Percentiles rank a stretch among this genome's conserved stretches.
phyloP scores from a whole-genome alignment of 1,140 invertebrate species.

The Matsumurasca onukii region DNA sequence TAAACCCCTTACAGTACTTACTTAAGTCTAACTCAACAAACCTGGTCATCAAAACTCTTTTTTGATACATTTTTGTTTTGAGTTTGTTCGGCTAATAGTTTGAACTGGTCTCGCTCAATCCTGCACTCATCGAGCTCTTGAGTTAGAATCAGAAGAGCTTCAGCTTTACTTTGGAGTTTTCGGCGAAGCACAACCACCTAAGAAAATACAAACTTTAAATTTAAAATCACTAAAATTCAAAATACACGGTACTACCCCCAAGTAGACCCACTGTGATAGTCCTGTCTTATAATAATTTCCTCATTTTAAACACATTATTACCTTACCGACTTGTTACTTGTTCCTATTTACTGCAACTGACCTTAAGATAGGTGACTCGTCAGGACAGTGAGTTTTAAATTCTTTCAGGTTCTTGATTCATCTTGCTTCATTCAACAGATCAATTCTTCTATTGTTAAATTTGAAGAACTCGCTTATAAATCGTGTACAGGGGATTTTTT shows the following conservation, averaged over 20 bases:
- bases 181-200: slow-evolving; percentile 61
- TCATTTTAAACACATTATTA: background rate
- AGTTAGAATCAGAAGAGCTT: slow-evolving; percentile 73
- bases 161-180: slow-evolving; percentile 78
- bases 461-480: too few species aligned
- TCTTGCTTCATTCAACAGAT: too few species aligned
- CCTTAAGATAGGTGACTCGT: too few species aligned
- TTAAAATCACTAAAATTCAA: slow-evolving; percentile 17
- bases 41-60: slow-evolving; percentile 41
- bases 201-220: slow-evolving; percentile 42
- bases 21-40: too few species aligned
- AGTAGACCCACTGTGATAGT: background rate
- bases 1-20: too few species aligned
- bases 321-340: background rate
- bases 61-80: slow-evolving; percentile 57
- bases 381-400: too few species aligned
- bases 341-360: too few species aligned
- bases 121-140: slow-evolving; percentile 77
- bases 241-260: background rate
- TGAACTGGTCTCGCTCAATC: slow-evolving; percentile 77
- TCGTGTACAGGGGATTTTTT: too few species aligned
- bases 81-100: slow-evolving; percentile 77
- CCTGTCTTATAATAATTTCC: background rate
- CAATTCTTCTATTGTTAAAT: too few species aligned
- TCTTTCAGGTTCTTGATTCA: too few species aligned